Evolutionary conservation across 2,888 invertebrate genomes (phyloP).

Genomic region (Sympetrum striolatum): DNA sequence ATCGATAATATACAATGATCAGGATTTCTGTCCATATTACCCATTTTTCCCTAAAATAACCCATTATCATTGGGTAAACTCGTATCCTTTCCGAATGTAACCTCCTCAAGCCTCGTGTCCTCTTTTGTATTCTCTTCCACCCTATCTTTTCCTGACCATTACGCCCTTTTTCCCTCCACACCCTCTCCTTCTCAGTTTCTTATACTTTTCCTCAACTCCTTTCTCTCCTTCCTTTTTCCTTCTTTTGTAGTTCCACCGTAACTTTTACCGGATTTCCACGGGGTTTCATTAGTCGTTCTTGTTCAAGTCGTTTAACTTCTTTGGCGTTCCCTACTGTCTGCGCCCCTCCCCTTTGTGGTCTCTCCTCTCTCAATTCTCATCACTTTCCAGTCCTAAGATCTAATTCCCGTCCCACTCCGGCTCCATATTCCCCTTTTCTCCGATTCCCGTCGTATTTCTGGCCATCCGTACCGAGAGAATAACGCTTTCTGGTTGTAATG

Average conservation of each 20-base stretch:
- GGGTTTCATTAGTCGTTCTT: constrained; percentile 40
- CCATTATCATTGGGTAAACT: too few relatives aligned
- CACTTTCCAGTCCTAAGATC: background rate
- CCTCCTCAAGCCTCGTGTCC: too few relatives aligned
- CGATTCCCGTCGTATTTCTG: constrained; percentile 24
- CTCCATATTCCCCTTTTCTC: background rate
- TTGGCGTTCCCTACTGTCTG: constrained; percentile 41
- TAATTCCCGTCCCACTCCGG: background rate
- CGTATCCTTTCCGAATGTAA: too few relatives aligned
- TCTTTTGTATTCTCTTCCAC: too few relatives aligned
- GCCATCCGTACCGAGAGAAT: background rate
- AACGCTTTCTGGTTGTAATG: background rate
- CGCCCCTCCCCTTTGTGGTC: background rate
- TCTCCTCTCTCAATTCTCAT: background rate
- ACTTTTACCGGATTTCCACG: constrained; percentile 44
- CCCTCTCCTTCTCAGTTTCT: background rate
- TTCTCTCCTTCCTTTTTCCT: background rate
- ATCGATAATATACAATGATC: too few relatives aligned
- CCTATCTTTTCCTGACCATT: background rate
- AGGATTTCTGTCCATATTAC: too few relatives aligned
- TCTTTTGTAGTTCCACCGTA: constrained; percentile 3
- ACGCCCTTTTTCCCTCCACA: background rate
- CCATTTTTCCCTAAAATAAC: too few relatives aligned
- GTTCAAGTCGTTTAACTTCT: constrained; percentile 40
- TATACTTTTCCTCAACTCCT: background rate